Conservation (phyloP, 2,797 vertebrate species). For the Myotis daubentonii region DNA sequence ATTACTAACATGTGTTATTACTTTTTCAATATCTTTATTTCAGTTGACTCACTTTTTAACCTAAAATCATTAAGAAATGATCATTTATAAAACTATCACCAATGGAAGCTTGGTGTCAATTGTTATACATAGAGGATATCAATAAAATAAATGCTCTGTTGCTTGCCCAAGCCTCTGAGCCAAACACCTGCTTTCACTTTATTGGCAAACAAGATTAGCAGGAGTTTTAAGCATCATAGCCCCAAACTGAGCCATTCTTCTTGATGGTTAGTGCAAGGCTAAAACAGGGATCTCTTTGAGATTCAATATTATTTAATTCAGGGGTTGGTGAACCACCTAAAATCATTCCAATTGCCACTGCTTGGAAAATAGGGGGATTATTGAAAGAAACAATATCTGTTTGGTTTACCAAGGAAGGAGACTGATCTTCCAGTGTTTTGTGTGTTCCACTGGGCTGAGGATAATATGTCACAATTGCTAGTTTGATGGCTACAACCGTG, state of each 20-base stretch:
- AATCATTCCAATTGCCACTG: neutral
- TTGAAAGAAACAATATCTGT: neutral
- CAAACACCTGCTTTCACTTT: conserved; percentile 37
- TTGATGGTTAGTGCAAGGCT: neutral
- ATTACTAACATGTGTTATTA: neutral
- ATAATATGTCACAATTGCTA: neutral
- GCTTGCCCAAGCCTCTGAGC: conserved; percentile 36
- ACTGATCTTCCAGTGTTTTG: neutral
- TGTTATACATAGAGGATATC: conserved; percentile 43
- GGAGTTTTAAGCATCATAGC: neutral
- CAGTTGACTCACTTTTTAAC: neutral
- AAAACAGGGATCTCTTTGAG: conserved; percentile 4
- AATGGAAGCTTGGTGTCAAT: conserved; percentile 52
- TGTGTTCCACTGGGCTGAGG: neutral
- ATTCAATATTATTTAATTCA: conserved; percentile 19
- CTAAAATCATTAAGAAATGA: conserved; percentile 40
- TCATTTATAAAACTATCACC: conserved; percentile 25
- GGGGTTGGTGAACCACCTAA: neutral
- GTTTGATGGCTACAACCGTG: too few species aligned
- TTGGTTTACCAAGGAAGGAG: neutral
- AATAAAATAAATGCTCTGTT: conserved; percentile 36
- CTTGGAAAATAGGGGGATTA: neutral
- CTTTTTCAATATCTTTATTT: conserved; percentile 38
- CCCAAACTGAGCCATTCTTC: conserved; percentile 11
- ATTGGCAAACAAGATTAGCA: conserved; percentile 36